These are phyloP conservation scores for Hyla sarda DNA, from an alignment of 2,113 vertebrate species.

Conservation along the genomic window DNA sequence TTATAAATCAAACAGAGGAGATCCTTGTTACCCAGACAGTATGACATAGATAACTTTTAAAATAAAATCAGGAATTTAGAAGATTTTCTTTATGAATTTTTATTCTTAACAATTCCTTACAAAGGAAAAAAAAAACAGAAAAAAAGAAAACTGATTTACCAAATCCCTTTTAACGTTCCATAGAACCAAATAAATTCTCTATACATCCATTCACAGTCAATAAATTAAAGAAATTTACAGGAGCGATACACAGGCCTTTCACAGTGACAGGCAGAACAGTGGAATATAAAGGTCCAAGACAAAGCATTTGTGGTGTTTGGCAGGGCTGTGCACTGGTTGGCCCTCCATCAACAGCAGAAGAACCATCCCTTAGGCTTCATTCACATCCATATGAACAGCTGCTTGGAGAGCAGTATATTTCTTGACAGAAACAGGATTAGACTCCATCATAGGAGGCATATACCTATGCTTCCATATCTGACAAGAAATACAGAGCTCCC, in stretches of 20 bases:
- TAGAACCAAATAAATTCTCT: conserved; percentile 49
- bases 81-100: conserved; percentile 10
- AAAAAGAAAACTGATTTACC: conserved; percentile 51
- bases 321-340: conserved; percentile 17
- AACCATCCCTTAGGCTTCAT: conserved; percentile 16
- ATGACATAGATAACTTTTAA: neutral
- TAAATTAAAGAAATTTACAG: conserved; percentile 57
- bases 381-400: neutral
- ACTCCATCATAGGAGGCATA: neutral
- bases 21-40: neutral
- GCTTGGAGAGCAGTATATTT: neutral
- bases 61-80: neutral
- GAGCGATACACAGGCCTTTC: conserved; percentile 51
- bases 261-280: conserved; percentile 53
- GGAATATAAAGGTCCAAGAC: conserved; percentile 36
- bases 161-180: conserved; percentile 50
- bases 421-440: neutral
- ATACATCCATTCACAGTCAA: conserved; percentile 52
- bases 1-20: neutral
- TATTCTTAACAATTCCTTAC: conserved; percentile 50
- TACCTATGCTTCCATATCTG: too few relatives aligned
- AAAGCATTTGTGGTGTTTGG: conserved; percentile 43
- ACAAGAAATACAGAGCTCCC: too few relatives aligned
- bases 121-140: conserved; percentile 52
- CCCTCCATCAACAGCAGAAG: conserved; percentile 28